Base-by-base conservation (phyloP, 2,797 vertebrate species). In the Valencia hispanica region DNA sequence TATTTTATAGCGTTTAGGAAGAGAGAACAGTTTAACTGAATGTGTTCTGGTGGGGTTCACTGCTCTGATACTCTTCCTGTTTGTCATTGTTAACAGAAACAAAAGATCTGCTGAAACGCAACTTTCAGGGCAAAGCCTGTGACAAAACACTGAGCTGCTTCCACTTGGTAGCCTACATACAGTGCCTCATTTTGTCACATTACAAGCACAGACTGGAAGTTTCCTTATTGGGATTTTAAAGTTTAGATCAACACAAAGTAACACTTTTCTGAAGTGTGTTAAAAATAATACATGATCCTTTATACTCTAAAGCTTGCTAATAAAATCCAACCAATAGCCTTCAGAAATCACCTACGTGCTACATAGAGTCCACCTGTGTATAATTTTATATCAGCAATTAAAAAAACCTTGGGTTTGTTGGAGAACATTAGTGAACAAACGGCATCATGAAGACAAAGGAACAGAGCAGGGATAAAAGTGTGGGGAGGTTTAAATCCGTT, bases 51-150 rank as follows among this genome's bases (percentile, higher is more conserved):
- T 11, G 20, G n/a, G 72, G 53, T n/a, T 15, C 10, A 10, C 48
- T 39, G 22, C 0, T 53, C 65, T 77, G 59, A 70, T 43, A 3
- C 71, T 8, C 8, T 70, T 74, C 66, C 65, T 45, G 25, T 6
- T 68, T 48, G 53, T 73, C 78, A 83, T 80, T 86, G 85, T 79
- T 70, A 25, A 25, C 25, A 50, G 45, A 20, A 27, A 94, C 91
- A 94, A 94, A 89, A 81, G 89, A 89, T 85, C 68, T 89, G 93
- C 92, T 92, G 93, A 92, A 57, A 73, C 0, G 80, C 7, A 0
- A 75, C 59, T 83, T 79, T 86, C 53, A 75, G 34, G 47, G 32
- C 48, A 65, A n/a, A 61, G 22, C 0, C 73, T 32, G 76, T 50
- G 76, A 85, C 77, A 87, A 84, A 82, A 76, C 32, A 53, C 27